These are phyloP conservation scores for Rallus limicola DNA, from an alignment of 2,113 vertebrate genomes.

Conservation along the genomic window DNA sequence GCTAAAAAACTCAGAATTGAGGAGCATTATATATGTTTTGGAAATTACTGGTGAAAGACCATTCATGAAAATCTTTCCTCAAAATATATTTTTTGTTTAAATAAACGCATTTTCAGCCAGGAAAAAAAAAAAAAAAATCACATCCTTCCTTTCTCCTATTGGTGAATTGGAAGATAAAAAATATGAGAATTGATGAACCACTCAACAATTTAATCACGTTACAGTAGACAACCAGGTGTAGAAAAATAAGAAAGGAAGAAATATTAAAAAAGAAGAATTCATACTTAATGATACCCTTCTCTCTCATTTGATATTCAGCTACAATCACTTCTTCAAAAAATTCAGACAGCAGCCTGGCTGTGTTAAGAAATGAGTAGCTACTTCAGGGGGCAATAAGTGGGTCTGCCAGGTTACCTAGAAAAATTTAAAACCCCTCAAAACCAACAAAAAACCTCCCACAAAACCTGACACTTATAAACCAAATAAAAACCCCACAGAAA, in stretches of 20 bases:
- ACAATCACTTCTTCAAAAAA: fast-evolving
- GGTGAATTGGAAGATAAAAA: neutral
- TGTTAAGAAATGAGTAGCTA: neutral
- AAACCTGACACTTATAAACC: neutral
- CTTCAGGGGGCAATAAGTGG: neutral
- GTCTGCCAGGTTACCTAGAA: neutral
- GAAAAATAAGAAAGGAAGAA: neutral
- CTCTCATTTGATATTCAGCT: neutral
- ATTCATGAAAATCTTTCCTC: neutral
- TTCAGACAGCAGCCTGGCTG: neutral
- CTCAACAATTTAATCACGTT: neutral
- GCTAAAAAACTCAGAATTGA: neutral
- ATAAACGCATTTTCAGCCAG: neutral
- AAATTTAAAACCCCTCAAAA: neutral
- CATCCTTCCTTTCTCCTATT: neutral
- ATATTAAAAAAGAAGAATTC: neutral
- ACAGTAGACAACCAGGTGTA: neutral
- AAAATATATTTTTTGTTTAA: neutral
- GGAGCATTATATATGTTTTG: neutral
- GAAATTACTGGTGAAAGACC: neutral
- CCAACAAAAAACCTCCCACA: neutral
- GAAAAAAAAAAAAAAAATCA: neutral
- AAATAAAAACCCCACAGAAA: neutral
- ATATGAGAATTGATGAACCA: neutral
- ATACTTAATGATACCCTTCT: neutral